Conservation (phyloP, 2,113 vertebrate genomes). For the Diphyllodes magnificus region DNA sequence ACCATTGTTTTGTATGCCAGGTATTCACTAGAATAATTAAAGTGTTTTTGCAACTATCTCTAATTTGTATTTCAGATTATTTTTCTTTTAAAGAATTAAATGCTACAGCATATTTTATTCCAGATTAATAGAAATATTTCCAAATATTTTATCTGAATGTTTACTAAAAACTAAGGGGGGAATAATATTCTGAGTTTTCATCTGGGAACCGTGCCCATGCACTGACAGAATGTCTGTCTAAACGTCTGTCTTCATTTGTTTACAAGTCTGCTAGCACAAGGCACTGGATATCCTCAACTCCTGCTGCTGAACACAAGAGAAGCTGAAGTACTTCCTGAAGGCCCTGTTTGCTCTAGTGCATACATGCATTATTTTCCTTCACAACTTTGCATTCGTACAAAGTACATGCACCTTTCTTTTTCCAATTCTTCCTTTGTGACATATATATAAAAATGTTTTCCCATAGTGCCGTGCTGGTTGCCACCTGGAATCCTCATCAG, state of each 20-base stretch:
- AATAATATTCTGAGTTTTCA: not conserved
- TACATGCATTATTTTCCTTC: not conserved
- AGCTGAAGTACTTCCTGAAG: not conserved
- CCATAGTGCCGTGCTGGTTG: not conserved
- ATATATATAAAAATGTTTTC: not conserved
- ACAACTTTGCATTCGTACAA: not conserved
- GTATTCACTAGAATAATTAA: not conserved
- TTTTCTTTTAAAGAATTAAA: not conserved
- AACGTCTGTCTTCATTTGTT: constrained; percentile 5
- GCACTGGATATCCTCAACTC: constrained; percentile 1
- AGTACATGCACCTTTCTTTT: not conserved
- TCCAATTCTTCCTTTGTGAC: not conserved
- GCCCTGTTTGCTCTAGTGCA: not conserved
- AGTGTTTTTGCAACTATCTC: not conserved
- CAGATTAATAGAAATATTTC: not conserved
- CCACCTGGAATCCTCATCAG: constrained; percentile 21
- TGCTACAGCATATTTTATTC: not conserved
- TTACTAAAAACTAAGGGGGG: not conserved
- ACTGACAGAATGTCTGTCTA: not conserved
- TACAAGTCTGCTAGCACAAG: not conserved
- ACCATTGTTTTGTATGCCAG: not conserved
- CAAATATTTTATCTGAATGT: not conserved
- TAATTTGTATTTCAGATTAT: not conserved
- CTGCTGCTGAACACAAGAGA: not conserved
- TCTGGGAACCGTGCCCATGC: not conserved